Base-by-base conservation (phyloP, 1,140 invertebrate genomes). In the Eurosta solidaginis region DNA sequence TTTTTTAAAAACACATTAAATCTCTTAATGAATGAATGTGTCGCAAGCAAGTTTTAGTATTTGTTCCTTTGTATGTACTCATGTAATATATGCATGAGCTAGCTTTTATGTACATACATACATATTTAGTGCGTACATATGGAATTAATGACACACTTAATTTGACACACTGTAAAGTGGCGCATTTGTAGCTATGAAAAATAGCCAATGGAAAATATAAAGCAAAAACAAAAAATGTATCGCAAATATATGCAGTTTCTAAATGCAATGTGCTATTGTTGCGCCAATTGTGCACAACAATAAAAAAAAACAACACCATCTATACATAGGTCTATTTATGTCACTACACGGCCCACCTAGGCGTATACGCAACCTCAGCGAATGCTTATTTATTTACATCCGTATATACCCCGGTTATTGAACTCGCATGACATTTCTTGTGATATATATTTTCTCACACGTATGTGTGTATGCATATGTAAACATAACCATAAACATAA, bases 71-170 rank as follows among this genome's bases (percentile, higher is more conserved):
- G 9, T 29, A 12, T 54, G 14, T 27, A 29, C 29, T 1, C 22
- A 52, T 27, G 20, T 25, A 27, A 27, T 12, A 29, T 33, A n/a
- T 17, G 12, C 0, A 29, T 29, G 25, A 52, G n/a, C 27, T 7
- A 52, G 22, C 25, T 52, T 27, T 25, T n/a, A n/a, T n/a, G n/a
- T n/a, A n/a, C n/a, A n/a, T n/a, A n/a, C n/a, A 20, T 7, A 20
- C 10, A 12, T 68, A 68, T 20, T 40, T 20, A 40, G 33, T 68
- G 33, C 33, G 33, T 40, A 52, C 4, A 29, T 40, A 40, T 40
- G 59, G n/a, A 68, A 68, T 22, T 36, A 68, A 27, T 68, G 59
- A 68, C 59, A 68, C 59, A 68, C 59, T 68, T 68, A 40, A 20
- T 68, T 17, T 68, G 59, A 68, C 59, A 68, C 33, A 68, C 33